Evolutionary conservation across 2,888 invertebrate genomes (phyloP).

Genomic region (Microctonus hyperodae): DNA sequence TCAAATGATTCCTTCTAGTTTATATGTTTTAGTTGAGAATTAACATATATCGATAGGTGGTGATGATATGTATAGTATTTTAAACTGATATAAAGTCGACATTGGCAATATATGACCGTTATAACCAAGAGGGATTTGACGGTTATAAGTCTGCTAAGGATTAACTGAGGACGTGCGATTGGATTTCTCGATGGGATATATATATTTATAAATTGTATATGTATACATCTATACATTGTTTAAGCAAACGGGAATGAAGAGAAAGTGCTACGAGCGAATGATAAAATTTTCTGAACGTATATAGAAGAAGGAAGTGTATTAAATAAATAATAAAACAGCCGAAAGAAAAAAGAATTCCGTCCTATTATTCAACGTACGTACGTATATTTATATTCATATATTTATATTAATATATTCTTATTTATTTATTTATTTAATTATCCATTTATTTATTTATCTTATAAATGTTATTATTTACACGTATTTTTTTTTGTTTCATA

Average conservation of each 20-base stretch:
- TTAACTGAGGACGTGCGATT: not conserved
- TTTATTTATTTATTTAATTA: not conserved
- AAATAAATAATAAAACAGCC: not conserved
- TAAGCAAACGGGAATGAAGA: not conserved
- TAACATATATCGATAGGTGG: not conserved
- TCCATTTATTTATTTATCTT: not conserved
- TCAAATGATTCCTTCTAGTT: too few species aligned
- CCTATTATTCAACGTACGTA: too few species aligned
- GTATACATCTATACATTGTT: not conserved
- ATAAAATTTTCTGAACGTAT: conserved; percentile 1
- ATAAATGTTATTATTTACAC: not conserved
- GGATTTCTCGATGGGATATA: not conserved
- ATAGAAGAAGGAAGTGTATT: conserved; percentile 2
- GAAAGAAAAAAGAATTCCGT: not conserved
- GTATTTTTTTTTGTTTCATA: not conserved
- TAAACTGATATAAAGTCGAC: not conserved
- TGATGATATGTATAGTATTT: not conserved
- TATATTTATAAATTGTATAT: too few species aligned
- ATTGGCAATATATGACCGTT: not conserved
- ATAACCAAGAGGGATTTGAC: not conserved
- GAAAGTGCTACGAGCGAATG: not conserved
- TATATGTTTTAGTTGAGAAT: not conserved
- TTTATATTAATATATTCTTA: too few species aligned
- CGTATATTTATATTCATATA: not conserved
- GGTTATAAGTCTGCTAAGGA: not conserved